Base-by-base conservation (phyloP, 2,888 invertebrate genomes). In the Smittia aterrima region DNA sequence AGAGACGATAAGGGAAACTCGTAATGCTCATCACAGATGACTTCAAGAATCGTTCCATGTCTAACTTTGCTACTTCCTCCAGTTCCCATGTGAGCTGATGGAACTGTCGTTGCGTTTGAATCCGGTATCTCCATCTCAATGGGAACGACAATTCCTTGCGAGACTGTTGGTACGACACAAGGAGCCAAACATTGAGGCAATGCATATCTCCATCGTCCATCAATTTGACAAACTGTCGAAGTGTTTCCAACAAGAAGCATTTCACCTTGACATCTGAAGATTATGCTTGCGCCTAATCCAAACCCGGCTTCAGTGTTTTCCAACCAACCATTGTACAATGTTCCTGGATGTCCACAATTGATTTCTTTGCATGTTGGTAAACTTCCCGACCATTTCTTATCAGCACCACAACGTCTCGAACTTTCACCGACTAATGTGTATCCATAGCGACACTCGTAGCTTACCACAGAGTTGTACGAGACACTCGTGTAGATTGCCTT, bases 351-450 rank as follows among this genome's bases (percentile, higher is more conserved):
- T 0, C 96, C 96, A 83, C 98, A 99, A 85, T 98, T 95, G 79
- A 99, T 97, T 86, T 98, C 98, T 89, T 95, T 95, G 82, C 98
- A 98, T 77, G 87, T 85, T 1, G 98, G 97, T 78, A 92, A 89
- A n/a, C 88, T 86, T 41, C 96, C 98, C 22, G 94, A 92, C 98
- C 98, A 99, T 80, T 92, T 92, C 81, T 93, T 91, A 83, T 98
- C 96, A 0, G 96, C 93, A 0, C 95, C 93, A 82, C 99, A 99
- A 62, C 93, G 86, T 77, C 98, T 87, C 1, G 96, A 96, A 13
- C 91, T 88, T 77, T 95, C 93, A 0, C 98, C 98, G 7, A 94
- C 88, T 76, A 98, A 87, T 75, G 93, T 91, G 84, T 92, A 98
- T 9, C 97, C 97, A 79, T 95, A 93, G 80, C 93, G 92, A 86